Base-by-base conservation (phyloP, 2,113 vertebrate genomes). In the Oncorhynchus keta region DNA sequence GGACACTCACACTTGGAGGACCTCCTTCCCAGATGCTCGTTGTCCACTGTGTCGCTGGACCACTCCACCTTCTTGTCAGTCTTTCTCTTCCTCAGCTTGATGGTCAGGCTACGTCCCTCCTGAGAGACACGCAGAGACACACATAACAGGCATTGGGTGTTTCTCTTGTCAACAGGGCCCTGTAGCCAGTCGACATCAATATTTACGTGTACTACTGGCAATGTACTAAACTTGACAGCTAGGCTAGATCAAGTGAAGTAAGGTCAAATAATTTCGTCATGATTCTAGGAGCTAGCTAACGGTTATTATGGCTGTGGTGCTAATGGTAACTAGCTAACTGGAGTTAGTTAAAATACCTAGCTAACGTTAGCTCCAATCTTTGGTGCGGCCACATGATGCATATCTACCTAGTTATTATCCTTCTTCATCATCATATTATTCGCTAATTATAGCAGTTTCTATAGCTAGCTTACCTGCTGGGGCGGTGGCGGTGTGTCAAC, bases 1-100 rank as follows among this genome's bases (percentile, higher is more conserved):
- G 1, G 9, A 9, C 39, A 92, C 96, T 96, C 81, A 97, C 96
- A 97, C 81, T 97, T 97, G 20, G 96, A 97, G 59, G 96, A 97
- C 77, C 96, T 93, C 61, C 95, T 94, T 14, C 96, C 96, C 85
- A 97, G 93, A 78, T 97, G 95, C 70, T 97, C 96, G 0, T 97
- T 97, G 87, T 97, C 96, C 13, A 97, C 95, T 0, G 95, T 97
- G 89, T 97, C 96, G 70, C 95, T 97, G 7, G 95, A 95, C 95
- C 96, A 97, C 89, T 97, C 96, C 71, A 97, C 96, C 80, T 97
- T 97, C 87, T 97, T 97, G 76, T 97, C 95, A 0, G 96, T 96
- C 89, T 97, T 97, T 86, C 96, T 94, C 89, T 97, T 97, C 84
- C 95, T 93, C 81, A 97, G 92, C 80, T 96, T 96, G 88, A 97